Conservation (phyloP, 2,888 invertebrate species). For the Caenorhabditis sp. region DNA sequence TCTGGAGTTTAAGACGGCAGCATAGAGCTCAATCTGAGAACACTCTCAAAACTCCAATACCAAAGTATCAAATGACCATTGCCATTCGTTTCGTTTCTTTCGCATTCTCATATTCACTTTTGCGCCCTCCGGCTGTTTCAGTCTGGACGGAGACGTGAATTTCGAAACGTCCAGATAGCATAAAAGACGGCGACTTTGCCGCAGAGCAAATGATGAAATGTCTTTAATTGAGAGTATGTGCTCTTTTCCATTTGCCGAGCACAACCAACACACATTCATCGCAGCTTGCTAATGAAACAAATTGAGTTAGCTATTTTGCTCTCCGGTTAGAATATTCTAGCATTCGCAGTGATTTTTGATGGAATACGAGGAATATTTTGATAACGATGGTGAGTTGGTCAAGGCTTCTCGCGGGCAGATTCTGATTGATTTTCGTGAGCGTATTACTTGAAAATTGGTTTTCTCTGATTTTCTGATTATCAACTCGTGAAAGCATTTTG, state of each 20-base stretch:
- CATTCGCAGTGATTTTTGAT: conserved; percentile 18
- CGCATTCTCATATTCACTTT: conserved; percentile 20
- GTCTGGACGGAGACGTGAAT: conserved; percentile 30
- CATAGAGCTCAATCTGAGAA: not conserved
- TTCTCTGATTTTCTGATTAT: no score
- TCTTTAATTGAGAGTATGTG: conserved; percentile 41
- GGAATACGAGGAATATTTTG: conserved; percentile 53
- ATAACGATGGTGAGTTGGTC: conserved; percentile 37
- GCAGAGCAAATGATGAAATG: conserved; percentile 36
- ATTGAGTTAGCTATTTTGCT: conserved; percentile 28
- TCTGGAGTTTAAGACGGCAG: not conserved
- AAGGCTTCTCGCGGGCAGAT: no score
- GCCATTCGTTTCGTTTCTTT: conserved; percentile 2
- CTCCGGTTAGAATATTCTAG: not conserved
- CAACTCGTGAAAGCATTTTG: not conserved
- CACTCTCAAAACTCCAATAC: not conserved
- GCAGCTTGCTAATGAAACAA: conserved; percentile 41
- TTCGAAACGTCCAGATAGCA: conserved; percentile 31
- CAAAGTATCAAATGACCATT: conserved; percentile 21
- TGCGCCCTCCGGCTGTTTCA: conserved; percentile 28
- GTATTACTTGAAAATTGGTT: no score
- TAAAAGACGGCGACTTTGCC: conserved; percentile 19
- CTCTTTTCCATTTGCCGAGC: conserved; percentile 32
- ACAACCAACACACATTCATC: conserved; percentile 47
- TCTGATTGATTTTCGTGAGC: no score